Percentiles rank a stretch among this genome's conserved stretches.
phyloP scores from a whole-genome alignment of 1,140 invertebrate genomes.

The Solenopsis fugax region DNA sequence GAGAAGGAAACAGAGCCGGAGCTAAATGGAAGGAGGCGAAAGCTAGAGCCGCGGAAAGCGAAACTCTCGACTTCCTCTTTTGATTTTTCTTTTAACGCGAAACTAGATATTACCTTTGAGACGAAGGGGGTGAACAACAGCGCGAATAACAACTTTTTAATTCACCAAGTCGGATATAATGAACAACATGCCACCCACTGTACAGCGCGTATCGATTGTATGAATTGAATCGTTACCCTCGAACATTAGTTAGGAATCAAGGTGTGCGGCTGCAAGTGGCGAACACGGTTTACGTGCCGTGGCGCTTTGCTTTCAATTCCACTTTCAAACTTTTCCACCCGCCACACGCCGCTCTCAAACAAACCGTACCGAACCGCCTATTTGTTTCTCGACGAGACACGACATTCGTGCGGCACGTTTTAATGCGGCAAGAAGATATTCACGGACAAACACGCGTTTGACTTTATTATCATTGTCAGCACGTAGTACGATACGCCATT shows the following conservation, averaged over 20 bases:
- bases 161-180: constrained; percentile 5
- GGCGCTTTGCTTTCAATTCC: constrained; percentile 84
- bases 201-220: neutral
- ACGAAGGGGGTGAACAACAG: neutral
- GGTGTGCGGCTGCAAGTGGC: constrained; percentile 74
- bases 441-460: constrained; percentile 75
- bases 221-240: constrained; percentile 64
- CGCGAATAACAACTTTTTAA: constrained; percentile 33
- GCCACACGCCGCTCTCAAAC: constrained; percentile 75
- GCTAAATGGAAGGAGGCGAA: constrained; percentile 30
- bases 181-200: neutral
- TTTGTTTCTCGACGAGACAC: constrained; percentile 82
- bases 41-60: neutral
- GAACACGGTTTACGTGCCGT: constrained; percentile 75
- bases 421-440: constrained; percentile 80
- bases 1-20: constrained; percentile 59
- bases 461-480: constrained; percentile 67
- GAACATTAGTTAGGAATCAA: constrained; percentile 69
- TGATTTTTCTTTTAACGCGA: constrained; percentile 40
- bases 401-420: constrained; percentile 83
- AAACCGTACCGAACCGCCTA: constrained; percentile 81
- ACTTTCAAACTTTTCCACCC: constrained; percentile 83
- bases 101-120: constrained; percentile 21
- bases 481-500: neutral
- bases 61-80: neutral